A percentile compares a stretch with the other conserved stretches of the same genome.
phyloP scores from a whole-genome alignment of 2,113 vertebrate genomes.

The Bettongia penicillata region DNA sequence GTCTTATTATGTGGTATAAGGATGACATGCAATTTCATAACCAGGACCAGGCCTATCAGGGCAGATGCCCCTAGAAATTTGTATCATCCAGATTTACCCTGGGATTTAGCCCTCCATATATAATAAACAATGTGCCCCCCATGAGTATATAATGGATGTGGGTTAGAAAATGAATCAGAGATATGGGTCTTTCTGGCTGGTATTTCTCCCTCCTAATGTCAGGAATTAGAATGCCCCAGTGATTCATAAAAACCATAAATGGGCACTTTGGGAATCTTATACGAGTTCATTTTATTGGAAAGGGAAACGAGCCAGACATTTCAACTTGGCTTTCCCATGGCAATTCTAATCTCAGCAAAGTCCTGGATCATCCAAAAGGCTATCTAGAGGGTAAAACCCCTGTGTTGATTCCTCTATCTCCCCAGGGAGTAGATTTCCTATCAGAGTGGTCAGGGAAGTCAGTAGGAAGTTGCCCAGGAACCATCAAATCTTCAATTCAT shows the following conservation, averaged over 20 bases:
- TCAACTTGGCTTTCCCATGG: background rate
- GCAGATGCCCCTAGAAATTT: conserved; percentile 44
- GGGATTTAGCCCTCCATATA: background rate
- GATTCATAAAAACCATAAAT: background rate
- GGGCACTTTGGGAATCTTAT: conserved; percentile 16
- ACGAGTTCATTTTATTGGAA: background rate
- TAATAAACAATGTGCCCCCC: background rate
- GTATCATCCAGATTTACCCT: conserved; percentile 54
- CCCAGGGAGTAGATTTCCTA: background rate
- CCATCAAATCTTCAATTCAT: background rate
- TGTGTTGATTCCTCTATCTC: background rate
- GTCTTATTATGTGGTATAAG: conserved; percentile 69
- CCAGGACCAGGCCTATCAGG: conserved; percentile 46
- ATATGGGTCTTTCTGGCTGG: background rate
- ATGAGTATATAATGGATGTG: conserved; percentile 46
- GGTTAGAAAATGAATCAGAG: conserved; percentile 45
- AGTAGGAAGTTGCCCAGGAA: background rate
- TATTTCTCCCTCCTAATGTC: conserved; percentile 7
- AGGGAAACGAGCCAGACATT: background rate
- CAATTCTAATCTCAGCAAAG: background rate
- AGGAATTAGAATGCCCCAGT: conserved; percentile 29
- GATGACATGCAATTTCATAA: conserved; percentile 63
- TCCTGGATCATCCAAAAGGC: background rate
- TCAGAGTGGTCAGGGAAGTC: background rate
- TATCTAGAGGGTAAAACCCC: background rate